Conservation (phyloP, 2,888 invertebrate genomes). For the Pandemis heparana region DNA sequence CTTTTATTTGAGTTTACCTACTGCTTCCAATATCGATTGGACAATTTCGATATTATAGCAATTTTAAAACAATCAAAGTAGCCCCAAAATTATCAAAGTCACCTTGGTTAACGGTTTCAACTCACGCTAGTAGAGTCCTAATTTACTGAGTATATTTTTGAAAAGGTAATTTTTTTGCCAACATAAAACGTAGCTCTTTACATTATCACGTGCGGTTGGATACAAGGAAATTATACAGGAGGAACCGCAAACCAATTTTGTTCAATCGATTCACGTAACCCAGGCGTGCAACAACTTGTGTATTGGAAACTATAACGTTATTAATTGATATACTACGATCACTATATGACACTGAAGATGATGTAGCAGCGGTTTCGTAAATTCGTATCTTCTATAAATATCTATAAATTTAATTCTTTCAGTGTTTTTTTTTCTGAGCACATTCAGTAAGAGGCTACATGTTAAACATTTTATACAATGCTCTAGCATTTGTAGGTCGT, state of each 20-base stretch:
- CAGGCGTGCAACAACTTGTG: conserved; percentile 42
- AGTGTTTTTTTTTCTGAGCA: too few species aligned
- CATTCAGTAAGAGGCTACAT: not conserved
- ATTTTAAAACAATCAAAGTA: too few species aligned
- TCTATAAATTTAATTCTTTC: too few species aligned
- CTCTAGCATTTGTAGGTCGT: conserved; percentile 16
- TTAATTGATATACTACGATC: not conserved
- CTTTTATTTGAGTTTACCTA: too few species aligned
- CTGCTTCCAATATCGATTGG: too few species aligned
- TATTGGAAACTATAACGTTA: conserved; percentile 26
- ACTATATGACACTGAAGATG: not conserved
- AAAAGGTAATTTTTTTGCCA: not conserved
- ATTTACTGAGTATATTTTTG: too few species aligned
- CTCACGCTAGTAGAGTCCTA: too few species aligned
- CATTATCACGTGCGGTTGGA: conserved; percentile 25
- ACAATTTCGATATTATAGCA: too few species aligned
- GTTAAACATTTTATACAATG: conserved; percentile 2
- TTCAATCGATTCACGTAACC: conserved; percentile 65
- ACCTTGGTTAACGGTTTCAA: too few species aligned
- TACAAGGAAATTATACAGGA: conserved; percentile 62
- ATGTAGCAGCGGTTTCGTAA: too few species aligned
- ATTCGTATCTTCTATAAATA: too few species aligned
- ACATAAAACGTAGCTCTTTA: not conserved
- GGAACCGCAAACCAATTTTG: conserved; percentile 68
- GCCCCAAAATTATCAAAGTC: too few species aligned